These are phyloP conservation scores for Epistrophella euchroma DNA, from an alignment of 2,888 invertebrate genomes.

Conservation along the genomic window DNA sequence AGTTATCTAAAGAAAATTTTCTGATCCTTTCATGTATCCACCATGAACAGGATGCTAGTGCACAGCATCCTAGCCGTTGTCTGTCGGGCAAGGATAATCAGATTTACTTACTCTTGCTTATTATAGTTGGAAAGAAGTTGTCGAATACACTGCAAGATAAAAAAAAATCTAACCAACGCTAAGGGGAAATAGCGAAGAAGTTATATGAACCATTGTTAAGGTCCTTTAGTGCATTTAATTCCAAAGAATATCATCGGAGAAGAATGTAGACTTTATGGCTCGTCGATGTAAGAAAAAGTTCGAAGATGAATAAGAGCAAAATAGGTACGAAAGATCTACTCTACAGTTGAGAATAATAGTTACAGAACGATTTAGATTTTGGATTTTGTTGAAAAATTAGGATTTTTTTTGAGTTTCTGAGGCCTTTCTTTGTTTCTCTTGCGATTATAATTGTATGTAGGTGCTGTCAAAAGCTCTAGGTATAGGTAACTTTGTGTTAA, in stretches of 20 bases:
- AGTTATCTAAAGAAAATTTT: slow-evolving; percentile 42
- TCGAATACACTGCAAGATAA: slow-evolving; percentile 23
- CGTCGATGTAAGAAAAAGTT: neutral
- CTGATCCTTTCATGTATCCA: slow-evolving; percentile 29
- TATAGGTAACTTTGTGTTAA: too few species aligned
- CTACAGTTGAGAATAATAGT: slow-evolving; percentile 22
- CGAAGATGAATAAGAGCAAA: neutral
- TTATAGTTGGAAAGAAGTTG: slow-evolving; percentile 21
- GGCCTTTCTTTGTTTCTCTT: too few species aligned
- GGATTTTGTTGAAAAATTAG: neutral
- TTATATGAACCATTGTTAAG: slow-evolving; percentile 16
- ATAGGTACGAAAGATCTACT: neutral
- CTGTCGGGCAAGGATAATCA: slow-evolving; percentile 50
- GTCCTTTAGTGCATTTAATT: slow-evolving; percentile 13
- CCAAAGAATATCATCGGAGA: slow-evolving; percentile 1
- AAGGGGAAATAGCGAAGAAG: neutral
- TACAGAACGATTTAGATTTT: neutral
- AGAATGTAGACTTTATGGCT: slow-evolving; percentile 30
- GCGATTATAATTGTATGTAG: too few species aligned
- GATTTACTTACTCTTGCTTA: slow-evolving; percentile 52
- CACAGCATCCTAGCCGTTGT: neutral
- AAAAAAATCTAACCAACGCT: neutral
- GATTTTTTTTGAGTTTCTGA: too few species aligned
- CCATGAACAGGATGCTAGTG: slow-evolving; percentile 22
- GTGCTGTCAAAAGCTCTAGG: too few species aligned